Evolutionary conservation across 2,797 vertebrate species (phyloP).

Genomic region (Avahi laniger): DNA sequence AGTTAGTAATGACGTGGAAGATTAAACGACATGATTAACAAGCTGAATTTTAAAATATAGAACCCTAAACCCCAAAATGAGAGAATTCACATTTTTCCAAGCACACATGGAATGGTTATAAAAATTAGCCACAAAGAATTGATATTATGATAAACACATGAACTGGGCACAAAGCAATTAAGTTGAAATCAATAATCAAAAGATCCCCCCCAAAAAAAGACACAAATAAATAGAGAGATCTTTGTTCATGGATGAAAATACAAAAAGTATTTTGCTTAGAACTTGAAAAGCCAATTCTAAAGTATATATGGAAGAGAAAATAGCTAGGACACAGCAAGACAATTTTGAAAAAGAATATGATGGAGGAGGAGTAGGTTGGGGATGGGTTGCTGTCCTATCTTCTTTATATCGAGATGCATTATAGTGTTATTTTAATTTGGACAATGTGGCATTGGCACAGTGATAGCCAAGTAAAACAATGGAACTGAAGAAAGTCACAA

Average conservation of each 20-base stretch:
- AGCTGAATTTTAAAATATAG: neutral
- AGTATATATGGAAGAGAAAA: neutral
- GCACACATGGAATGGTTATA: neutral
- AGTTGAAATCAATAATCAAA: neutral
- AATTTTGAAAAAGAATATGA: neutral
- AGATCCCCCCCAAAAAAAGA: neutral
- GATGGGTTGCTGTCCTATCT: neutral
- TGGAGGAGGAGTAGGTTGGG: accelerated
- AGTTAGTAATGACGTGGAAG: neutral
- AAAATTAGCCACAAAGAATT: neutral
- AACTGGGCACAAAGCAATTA: neutral
- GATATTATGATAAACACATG: neutral
- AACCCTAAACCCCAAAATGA: neutral
- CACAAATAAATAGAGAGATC: neutral
- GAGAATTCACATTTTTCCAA: neutral
- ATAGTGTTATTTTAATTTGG: neutral
- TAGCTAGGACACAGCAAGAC: neutral
- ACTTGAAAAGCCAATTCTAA: neutral
- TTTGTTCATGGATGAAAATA: neutral
- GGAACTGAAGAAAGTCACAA: neutral
- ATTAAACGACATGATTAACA: neutral
- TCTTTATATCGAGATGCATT: neutral
- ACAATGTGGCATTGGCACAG: neutral
- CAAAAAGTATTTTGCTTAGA: neutral
- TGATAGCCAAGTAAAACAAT: neutral